phyloP scores from a whole-genome alignment of 2,888 invertebrate genomes.

The Lasioglossum oenotherae region DNA sequence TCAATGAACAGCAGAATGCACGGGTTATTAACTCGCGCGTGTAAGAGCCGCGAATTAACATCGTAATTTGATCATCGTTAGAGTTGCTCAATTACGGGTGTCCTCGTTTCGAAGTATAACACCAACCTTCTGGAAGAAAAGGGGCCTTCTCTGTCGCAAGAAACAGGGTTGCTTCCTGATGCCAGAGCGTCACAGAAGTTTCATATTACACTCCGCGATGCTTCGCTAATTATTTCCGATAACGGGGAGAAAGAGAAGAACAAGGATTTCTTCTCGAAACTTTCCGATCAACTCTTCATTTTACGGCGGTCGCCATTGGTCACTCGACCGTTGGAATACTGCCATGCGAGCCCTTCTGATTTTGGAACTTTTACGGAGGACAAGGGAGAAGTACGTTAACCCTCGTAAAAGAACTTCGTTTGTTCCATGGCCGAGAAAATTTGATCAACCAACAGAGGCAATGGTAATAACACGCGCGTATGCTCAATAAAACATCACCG shows the following conservation, averaged over 20 bases:
- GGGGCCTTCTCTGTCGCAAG: neutral
- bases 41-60: constrained; percentile 59
- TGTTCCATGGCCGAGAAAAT: neutral
- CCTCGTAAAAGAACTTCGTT: constrained; percentile 11
- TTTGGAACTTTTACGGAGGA: neutral
- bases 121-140: neutral
- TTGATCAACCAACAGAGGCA: neutral
- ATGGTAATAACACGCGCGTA: neutral
- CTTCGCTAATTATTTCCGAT: neutral
- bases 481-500: neutral
- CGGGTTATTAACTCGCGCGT: constrained; percentile 57
- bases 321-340: neutral
- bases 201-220: neutral
- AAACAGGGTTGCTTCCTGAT: constrained; percentile 16
- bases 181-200: neutral
- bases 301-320: neutral
- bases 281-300: neutral
- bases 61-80: constrained; percentile 57
- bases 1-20: constrained; percentile 56
- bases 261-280: neutral
- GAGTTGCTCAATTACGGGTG: constrained; percentile 47
- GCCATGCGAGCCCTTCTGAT: neutral
- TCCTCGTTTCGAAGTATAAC: constrained; percentile 23
- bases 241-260: neutral
- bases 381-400: neutral